These are phyloP conservation scores for Tethea ocularis DNA, from an alignment of 2,888 invertebrate genomes.

Conservation along the genomic window DNA sequence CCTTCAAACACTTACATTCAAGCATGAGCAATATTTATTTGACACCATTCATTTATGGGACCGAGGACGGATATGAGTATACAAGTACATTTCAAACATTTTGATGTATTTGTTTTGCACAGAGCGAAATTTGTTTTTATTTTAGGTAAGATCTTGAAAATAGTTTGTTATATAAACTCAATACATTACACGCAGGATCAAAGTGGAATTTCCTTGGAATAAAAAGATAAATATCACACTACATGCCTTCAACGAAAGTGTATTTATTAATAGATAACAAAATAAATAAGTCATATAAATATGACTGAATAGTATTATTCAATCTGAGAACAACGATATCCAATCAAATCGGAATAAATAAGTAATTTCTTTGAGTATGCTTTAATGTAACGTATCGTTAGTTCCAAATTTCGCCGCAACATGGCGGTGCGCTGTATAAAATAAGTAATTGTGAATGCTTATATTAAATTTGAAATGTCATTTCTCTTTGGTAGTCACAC, in stretches of 20 bases:
- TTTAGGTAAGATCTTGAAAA: neutral
- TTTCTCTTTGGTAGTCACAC: conserved; percentile 54
- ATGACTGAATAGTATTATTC: neutral
- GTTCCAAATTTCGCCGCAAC: neutral
- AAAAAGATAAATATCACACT: too few relatives aligned
- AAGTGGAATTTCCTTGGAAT: too few relatives aligned
- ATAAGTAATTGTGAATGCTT: conserved; percentile 6
- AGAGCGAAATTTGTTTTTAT: neutral
- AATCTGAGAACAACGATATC: neutral
- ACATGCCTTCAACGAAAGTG: neutral
- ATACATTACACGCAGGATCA: neutral
- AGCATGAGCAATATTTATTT: conserved; percentile 1
- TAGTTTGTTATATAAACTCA: neutral
- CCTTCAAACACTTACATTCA: neutral
- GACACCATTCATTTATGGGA: neutral
- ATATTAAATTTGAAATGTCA: conserved; percentile 34
- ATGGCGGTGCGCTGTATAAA: neutral
- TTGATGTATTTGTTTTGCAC: neutral
- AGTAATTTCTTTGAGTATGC: neutral
- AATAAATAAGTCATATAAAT: neutral
- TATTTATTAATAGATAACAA: neutral
- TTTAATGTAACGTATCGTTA: neutral
- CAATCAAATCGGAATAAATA: too few relatives aligned
- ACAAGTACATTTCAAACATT: neutral
- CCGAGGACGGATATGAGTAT: neutral